Evolutionary conservation across 2,113 vertebrate species (phyloP), one percentile per base, ranked within the genome.

Genomic region (Pomatorhinus ruficollis): DNA sequence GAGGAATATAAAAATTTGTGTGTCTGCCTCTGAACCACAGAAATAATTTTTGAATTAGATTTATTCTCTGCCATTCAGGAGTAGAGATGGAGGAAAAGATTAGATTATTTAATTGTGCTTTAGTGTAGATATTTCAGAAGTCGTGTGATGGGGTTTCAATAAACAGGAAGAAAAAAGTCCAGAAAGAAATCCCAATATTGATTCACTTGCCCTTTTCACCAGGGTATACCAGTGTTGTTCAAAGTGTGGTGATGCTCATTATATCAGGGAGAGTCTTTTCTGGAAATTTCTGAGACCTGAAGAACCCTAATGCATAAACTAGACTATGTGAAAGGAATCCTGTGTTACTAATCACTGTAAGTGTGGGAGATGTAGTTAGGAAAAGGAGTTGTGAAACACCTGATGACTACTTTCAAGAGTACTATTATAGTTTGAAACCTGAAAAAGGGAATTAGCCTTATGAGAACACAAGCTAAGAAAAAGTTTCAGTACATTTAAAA

Each of bases 31-130:
- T 78, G 88, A 95, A 88, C 20, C 23, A 82, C 25, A 84, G 40
- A 80, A 80, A 94, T 76, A 87, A 66, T 77, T 54, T 74, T 80
- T 87, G 82, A 93, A 96, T 96, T 96, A 94, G 70, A 93, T 95
- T 96, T 91, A 76, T 93, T 89, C n/a, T 77, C 49, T 86, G 44
- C 42, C 53, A 60, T 91, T 93, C n/a, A 13, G n/a, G 31, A 83
- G 44, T 22, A 90, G 25, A 96, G 60, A 93, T 56, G 24, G 63
- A 94, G 54, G 83, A 86, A 83, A 60, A 88, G 0, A 95, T 94
- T 90, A 68, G 69, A 90, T 94, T 89, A 79, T 95, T 87, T 78
- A 87, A 84, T 75, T 89, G 22, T 89, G 22, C 28, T 95, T 89
- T 93, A 81, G 76, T 78, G n/a, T 63, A 90, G 35, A 35, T 94